Conservation (phyloP, 1,140 invertebrate genomes). For the Melitaea cinxia region DNA sequence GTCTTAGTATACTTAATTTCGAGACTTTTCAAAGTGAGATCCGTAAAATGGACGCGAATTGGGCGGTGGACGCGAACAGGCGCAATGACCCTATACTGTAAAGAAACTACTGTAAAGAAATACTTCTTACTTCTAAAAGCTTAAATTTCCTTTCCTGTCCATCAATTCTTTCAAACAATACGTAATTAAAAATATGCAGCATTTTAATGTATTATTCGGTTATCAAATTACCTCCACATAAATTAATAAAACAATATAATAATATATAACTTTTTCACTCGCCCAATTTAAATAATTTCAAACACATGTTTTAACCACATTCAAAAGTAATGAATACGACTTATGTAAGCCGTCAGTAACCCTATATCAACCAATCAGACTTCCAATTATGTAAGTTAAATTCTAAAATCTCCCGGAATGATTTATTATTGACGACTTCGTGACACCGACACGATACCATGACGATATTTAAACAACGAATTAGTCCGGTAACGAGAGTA, state of each 20-base stretch:
- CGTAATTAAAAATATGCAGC: too few relatives aligned
- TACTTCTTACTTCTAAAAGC: too few relatives aligned
- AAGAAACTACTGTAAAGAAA: too few relatives aligned
- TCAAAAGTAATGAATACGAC: slow-evolving; percentile 23
- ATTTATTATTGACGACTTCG: slow-evolving; percentile 1
- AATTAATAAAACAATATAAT: neutral
- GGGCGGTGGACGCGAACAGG: too few relatives aligned
- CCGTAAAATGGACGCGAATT: too few relatives aligned
- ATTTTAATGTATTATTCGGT: neutral
- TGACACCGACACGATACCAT: neutral
- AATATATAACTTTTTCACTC: neutral
- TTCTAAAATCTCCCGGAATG: slow-evolving; percentile 38
- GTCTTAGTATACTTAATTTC: too few relatives aligned
- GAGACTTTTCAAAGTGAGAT: too few relatives aligned
- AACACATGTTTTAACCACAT: slow-evolving; percentile 24
- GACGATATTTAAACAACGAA: neutral
- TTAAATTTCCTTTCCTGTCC: too few relatives aligned
- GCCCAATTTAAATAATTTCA: slow-evolving; percentile 1
- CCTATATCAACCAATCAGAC: slow-evolving; percentile 49
- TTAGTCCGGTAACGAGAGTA: neutral
- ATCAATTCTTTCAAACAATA: too few relatives aligned
- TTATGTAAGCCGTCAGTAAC: slow-evolving; percentile 47
- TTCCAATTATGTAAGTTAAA: slow-evolving; percentile 52
- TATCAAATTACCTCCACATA: neutral
- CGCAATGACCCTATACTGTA: too few relatives aligned